A percentile compares a stretch with the other conserved stretches of the same genome.
Evolutionary conservation across 1,140 invertebrate genomes (phyloP).

Genomic region (Trinorchestia longiramus): DNA sequence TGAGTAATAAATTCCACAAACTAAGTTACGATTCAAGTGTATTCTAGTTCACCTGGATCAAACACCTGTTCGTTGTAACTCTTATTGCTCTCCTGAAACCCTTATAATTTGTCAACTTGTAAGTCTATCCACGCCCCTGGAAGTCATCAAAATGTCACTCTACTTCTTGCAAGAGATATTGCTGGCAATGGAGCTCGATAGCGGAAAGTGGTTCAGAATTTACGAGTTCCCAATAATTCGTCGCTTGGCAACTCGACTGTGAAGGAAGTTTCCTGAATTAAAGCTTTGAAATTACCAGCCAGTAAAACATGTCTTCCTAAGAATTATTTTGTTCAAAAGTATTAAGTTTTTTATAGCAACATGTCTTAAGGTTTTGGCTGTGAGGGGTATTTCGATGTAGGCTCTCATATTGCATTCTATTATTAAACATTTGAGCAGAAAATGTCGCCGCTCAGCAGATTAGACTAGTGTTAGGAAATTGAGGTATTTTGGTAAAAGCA

Average conservation of each 20-base stretch:
- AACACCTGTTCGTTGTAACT: not conserved
- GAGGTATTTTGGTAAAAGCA: too few relatives aligned
- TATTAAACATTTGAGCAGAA: too few relatives aligned
- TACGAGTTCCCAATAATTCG: not conserved
- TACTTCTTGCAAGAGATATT: not conserved
- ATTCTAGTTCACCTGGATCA: not conserved
- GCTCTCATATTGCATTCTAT: too few relatives aligned
- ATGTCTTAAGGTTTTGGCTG: too few relatives aligned
- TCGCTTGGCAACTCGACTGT: not conserved
- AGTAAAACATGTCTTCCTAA: not conserved
- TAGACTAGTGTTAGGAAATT: too few relatives aligned
- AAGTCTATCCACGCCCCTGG: not conserved
- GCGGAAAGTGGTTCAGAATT: not conserved
- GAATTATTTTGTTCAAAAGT: not conserved
- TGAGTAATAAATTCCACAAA: not conserved
- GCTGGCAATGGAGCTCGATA: not conserved
- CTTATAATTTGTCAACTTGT: not conserved
- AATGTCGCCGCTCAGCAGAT: too few relatives aligned
- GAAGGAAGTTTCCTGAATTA: not conserved
- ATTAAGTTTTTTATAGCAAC: not conserved
- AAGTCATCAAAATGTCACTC: not conserved
- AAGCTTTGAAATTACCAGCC: not conserved
- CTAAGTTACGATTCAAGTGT: not conserved
- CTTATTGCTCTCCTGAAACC: not conserved
- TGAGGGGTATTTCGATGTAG: too few relatives aligned